Base-by-base conservation (phyloP, 2,888 invertebrate species). In the Pandemis cinnamomeana region DNA sequence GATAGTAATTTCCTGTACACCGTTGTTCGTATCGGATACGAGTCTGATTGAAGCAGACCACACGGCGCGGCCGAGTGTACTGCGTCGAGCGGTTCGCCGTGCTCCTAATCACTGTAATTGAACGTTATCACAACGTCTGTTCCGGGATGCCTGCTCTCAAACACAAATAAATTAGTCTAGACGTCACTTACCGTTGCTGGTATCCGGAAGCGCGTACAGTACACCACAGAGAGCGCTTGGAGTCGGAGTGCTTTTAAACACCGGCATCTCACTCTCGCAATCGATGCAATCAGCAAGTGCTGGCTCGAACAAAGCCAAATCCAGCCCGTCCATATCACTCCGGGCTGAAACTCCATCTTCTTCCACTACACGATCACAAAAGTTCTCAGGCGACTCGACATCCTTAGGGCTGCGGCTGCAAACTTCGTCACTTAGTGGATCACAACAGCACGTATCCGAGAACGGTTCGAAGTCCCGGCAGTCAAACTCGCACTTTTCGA, bases 291-390 rank as follows among this genome's bases (percentile, higher is more conserved):
- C 92, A 71, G 82, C 82, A 83, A 88, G 90, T 67, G 95, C 95
- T 67, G 96, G 96, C 86, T 96, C 96, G 86, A 96, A 96, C 80
- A 96, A 89, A 77, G 96, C 93, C 84, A 96, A 91, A 89, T 96
- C 96, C 80, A 96, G 91, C 77, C 96, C 96, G 79, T 96, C 96
- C 95, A 96, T 95, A 87, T 96, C 96, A 86, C 94, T 94, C 48
- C 94, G 87, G 63, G 93, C 88, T 68, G 95, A 92, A 41, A 88
- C 87, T 67, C 89, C 89, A 79, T 94, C 94, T 67, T 91, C 93
- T 51, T 94, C 92, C 48, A 85, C 88, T 72, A 82, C 84, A 78
- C 86, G 84, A 71, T 91, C 90, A 84, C 91, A 88, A 82, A 93
- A 91, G 82, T 92, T 83, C 83, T 94, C 94, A 36, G 93, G 93